Conservation (phyloP, 1,140 invertebrate species). For the Papilio machaon region DNA sequence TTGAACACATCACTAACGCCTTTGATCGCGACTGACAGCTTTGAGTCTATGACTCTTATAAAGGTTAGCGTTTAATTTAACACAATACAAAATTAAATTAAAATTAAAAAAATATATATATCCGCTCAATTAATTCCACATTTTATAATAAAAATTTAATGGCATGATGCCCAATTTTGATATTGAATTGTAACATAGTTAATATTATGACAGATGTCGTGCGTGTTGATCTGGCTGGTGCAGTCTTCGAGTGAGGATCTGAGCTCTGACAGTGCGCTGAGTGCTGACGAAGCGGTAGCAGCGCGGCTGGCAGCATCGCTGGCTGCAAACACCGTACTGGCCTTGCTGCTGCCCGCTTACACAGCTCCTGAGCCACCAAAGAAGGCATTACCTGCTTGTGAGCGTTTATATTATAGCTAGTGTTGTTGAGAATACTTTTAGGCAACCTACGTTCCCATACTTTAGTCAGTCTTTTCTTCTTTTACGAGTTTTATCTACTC, state of each 20-base stretch:
- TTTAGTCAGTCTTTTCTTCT: too few species aligned
- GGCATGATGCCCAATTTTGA: neutral
- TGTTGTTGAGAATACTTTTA: neutral
- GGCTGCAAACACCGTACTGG: constrained; percentile 86
- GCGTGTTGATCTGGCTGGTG: constrained; percentile 89
- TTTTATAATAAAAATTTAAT: neutral
- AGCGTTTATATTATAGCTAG: constrained; percentile 49
- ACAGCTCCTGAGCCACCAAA: constrained; percentile 59
- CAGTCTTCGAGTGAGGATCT: constrained; percentile 83
- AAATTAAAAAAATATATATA: too few species aligned
- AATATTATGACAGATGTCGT: constrained; percentile 84
- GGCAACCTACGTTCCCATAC: too few species aligned
- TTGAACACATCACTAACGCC: constrained; percentile 88
- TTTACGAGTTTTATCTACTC: too few species aligned
- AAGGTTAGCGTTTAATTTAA: constrained; percentile 69
- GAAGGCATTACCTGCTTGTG: constrained; percentile 87
- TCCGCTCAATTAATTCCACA: too few species aligned
- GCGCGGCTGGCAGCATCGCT: constrained; percentile 85
- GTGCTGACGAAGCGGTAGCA: constrained; percentile 81
- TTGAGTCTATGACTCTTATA: constrained; percentile 87
- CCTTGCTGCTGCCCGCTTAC: constrained; percentile 86
- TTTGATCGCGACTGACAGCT: constrained; percentile 89
- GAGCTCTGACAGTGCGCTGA: constrained; percentile 78
- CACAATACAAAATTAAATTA: neutral
- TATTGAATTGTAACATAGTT: neutral